Conservation (phyloP, 2,113 vertebrate species). For the Trochalopteron elliotii region DNA sequence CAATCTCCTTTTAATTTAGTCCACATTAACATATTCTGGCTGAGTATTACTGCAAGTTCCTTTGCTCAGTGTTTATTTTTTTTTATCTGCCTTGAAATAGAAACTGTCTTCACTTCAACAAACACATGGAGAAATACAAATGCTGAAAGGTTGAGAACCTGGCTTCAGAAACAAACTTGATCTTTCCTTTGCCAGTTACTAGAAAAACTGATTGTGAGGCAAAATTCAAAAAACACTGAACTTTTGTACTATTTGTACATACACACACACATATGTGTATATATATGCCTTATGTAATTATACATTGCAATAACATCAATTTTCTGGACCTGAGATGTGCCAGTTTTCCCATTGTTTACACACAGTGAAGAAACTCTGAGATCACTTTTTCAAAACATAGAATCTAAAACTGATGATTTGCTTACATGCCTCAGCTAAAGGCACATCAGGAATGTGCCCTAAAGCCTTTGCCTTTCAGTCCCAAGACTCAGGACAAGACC, state of each 20-base stretch:
- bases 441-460: neutral
- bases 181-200: neutral
- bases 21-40: neutral
- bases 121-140: neutral
- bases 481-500: neutral
- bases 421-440: neutral
- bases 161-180: neutral
- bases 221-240: neutral
- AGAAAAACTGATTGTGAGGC: neutral
- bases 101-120: conserved; percentile 14
- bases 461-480: neutral
- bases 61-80: conserved; percentile 21
- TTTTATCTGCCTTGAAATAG: conserved; percentile 44
- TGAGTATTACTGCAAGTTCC: neutral
- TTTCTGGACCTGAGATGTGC: neutral
- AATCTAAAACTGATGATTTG: neutral
- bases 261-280: rapidly evolving
- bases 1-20: conserved; percentile 19
- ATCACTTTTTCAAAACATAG: neutral
- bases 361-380: neutral
- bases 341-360: neutral
- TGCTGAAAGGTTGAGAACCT: neutral
- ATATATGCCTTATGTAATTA: neutral
- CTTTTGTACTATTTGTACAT: neutral
- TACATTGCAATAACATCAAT: neutral